Evolutionary conservation across 2,797 vertebrate species (phyloP).

Genomic region (Alcedo atthis): DNA sequence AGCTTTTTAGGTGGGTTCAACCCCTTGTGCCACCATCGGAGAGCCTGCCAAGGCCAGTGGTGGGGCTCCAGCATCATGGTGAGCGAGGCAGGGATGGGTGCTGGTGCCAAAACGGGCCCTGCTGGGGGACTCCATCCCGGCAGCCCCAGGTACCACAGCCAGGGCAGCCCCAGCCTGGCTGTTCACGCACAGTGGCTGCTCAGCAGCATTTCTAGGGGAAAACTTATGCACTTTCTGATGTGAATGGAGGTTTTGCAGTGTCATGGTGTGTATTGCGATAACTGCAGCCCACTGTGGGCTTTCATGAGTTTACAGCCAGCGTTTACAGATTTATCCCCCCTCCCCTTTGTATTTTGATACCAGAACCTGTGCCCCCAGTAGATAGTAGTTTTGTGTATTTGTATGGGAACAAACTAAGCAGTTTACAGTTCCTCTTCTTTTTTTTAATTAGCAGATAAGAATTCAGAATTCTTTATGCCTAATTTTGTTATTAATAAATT

Average conservation of each 20-base stretch:
- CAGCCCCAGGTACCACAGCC: not conserved
- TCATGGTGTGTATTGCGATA: not conserved
- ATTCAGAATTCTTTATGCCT: conserved; percentile 42
- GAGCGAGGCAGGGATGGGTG: fast-evolving
- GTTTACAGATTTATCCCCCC: conserved; percentile 3
- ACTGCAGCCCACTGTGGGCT: not conserved
- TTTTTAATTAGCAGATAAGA: not conserved
- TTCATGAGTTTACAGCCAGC: not conserved
- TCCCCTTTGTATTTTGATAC: not conserved
- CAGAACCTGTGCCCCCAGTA: not conserved
- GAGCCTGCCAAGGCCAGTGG: not conserved
- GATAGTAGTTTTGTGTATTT: not conserved
- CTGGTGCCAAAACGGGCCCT: not conserved
- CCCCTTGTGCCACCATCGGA: not conserved
- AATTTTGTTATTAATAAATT: not conserved
- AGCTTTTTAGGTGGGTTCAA: not conserved
- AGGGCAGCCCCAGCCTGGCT: fast-evolving
- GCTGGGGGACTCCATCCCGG: not conserved
- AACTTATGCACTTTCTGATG: conserved; percentile 70
- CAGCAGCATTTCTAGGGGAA: conserved; percentile 8
- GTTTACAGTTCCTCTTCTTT: not conserved
- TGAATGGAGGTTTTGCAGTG: not conserved
- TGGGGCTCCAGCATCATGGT: not conserved
- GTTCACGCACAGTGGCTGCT: not conserved
- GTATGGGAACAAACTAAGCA: not conserved